phyloP scores from a whole-genome alignment of 2,888 invertebrate genomes.

The Amphipyra berbera region DNA sequence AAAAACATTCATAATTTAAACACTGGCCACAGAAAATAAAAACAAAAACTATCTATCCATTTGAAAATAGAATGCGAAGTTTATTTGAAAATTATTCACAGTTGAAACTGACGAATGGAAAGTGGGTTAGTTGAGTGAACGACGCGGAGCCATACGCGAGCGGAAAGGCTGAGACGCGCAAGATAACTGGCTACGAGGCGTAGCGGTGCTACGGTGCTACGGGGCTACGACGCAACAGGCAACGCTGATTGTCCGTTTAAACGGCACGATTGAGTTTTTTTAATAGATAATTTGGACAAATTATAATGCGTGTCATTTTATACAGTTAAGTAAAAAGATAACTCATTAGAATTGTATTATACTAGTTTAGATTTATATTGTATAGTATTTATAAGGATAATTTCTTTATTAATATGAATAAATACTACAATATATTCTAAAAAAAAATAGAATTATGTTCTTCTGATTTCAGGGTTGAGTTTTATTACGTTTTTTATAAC shows the following conservation, averaged over 20 bases:
- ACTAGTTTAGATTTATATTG: too few relatives aligned
- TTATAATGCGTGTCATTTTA: slow-evolving; percentile 13
- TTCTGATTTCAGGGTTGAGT: too few relatives aligned
- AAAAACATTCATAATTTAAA: slow-evolving; percentile 66
- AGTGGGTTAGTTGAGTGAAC: slow-evolving; percentile 71
- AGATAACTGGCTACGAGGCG: slow-evolving; percentile 82
- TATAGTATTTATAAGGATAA: too few relatives aligned
- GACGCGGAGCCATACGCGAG: slow-evolving; percentile 73
- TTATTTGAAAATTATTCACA: slow-evolving; percentile 59
- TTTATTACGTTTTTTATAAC: too few relatives aligned
- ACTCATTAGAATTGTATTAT: too few relatives aligned
- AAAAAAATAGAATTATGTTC: too few relatives aligned
- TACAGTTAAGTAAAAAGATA: too few relatives aligned
- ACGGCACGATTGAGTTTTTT: slow-evolving; percentile 41
- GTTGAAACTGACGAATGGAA: slow-evolving; percentile 62
- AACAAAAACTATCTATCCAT: slow-evolving; percentile 59
- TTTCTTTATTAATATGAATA: too few relatives aligned
- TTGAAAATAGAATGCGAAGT: slow-evolving; percentile 59
- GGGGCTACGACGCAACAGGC: slow-evolving; percentile 82
- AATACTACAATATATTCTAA: too few relatives aligned
- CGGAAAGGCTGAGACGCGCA: slow-evolving; percentile 78
- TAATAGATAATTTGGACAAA: slow-evolving; percentile 29
- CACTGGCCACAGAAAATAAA: slow-evolving; percentile 59
- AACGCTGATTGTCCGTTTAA: slow-evolving; percentile 53
- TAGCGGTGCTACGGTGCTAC: slow-evolving; percentile 71